phyloP scores from a whole-genome alignment of 2,888 invertebrate species.

The Embidobia sp. region DNA sequence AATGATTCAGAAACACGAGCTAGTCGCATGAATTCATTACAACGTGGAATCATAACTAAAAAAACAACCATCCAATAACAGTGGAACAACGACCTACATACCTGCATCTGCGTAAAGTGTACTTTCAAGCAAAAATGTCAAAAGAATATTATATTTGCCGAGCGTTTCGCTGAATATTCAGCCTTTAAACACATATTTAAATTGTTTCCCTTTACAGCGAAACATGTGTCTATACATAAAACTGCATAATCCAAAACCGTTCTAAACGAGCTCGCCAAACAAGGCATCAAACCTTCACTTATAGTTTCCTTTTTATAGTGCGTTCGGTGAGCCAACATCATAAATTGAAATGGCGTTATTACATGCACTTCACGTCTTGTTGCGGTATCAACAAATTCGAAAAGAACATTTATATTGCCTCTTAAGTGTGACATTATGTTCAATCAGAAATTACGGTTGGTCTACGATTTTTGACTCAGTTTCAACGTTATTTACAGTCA shows the following conservation, averaged over 20 bases:
- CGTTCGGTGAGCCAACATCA: constrained; percentile 29
- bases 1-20: neutral
- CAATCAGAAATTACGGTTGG: constrained; percentile 19
- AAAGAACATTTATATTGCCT: constrained; percentile 31
- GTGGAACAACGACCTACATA: neutral
- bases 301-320: constrained; percentile 41
- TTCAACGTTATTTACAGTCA: neutral
- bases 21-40: constrained; percentile 4
- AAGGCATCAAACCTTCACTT: constrained; percentile 50
- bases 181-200: constrained; percentile 30
- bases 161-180: constrained; percentile 34
- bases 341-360: constrained; percentile 49
- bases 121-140: constrained; percentile 20
- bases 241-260: constrained; percentile 34
- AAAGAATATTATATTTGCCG: constrained; percentile 26
- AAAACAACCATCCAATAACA: constrained; percentile 7
- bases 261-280: constrained; percentile 43
- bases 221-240: constrained; percentile 37
- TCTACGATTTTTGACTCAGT: constrained; percentile 1
- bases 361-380: constrained; percentile 28
- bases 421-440: constrained; percentile 15
- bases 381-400: constrained; percentile 33
- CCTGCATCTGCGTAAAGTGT: constrained; percentile 6
- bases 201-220: constrained; percentile 31
- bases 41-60: constrained; percentile 5